A percentile compares a stretch with the other conserved stretches of the same genome.
These are phyloP conservation scores for Campoplex capitator DNA, from an alignment of 2,888 invertebrate species.

Conservation along the genomic window DNA sequence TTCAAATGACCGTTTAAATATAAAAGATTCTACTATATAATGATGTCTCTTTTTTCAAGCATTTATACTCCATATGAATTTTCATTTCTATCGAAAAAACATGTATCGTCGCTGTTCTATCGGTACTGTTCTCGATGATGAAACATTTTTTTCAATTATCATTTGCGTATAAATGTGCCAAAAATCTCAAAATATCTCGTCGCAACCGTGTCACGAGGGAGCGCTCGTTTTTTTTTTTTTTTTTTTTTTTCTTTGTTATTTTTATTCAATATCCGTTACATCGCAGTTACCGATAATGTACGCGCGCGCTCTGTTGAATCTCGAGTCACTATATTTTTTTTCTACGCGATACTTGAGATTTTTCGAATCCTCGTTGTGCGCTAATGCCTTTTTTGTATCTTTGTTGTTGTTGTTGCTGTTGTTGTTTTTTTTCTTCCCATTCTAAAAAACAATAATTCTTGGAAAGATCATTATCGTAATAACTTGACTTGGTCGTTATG, in stretches of 20 bases:
- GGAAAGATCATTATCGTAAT: background rate
- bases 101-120: constrained; percentile 41
- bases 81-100: constrained; percentile 1
- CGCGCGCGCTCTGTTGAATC: constrained; percentile 4
- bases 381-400: constrained; percentile 2
- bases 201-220: constrained; percentile 27
- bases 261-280: constrained; percentile 30
- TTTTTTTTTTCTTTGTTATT: background rate
- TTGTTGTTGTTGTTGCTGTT: too few relatives aligned
- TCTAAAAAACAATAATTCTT: background rate
- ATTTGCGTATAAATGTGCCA: constrained; percentile 63
- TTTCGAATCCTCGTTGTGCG: constrained; percentile 10
- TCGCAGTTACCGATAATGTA: constrained; percentile 36
- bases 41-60: constrained; percentile 31
- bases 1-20: too few relatives aligned
- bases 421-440: too few relatives aligned
- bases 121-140: constrained; percentile 45
- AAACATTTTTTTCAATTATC: constrained; percentile 23
- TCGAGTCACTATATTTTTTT: constrained; percentile 34
- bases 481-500: constrained; percentile 40
- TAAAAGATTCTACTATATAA: constrained; percentile 32
- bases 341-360: constrained; percentile 34
- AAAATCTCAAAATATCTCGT: constrained; percentile 61
- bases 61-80: constrained; percentile 1
- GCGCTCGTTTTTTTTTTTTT: constrained; percentile 6